Evolutionary conservation across 2,888 invertebrate genomes (phyloP), one percentile per base, ranked within the genome.

Genomic region (Schrankia costaestrigalis): DNA sequence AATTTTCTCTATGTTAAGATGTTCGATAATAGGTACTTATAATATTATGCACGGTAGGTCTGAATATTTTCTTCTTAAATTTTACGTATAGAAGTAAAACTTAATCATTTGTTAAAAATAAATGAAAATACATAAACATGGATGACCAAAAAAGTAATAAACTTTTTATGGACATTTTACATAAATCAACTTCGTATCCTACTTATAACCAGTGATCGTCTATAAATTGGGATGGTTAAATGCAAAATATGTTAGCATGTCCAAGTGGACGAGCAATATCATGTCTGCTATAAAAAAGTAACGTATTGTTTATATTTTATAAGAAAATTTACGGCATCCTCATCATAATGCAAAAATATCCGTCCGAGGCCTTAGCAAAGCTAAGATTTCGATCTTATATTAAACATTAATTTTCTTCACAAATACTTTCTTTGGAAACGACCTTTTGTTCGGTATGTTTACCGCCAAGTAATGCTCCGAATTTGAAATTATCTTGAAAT

Each of bases 401-500:
- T 55, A 60, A 57, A 54, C 58, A 65, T 63, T 64, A 64, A 62
- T 64, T 66, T 66, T 62, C 56, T 57, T 57, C 41, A 50, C 54
- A 62, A 66, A 64, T 65, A 62, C 56, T 65, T 64, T 56, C 46
- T 49, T 42, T 25, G 24, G 41, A 38, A 46, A 41, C 52, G 46
- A 48, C 58, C 56, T 63, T 63, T 63, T 58, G 57, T 65, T 56
- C 51, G 51, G 45, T 48, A 46, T 60, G 48, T 60, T 61, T 63
- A 56, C 62, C 48, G 43, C 45, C 45, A 48, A 45, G 46, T 50
- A 40, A 52, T 41, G 52, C 38, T 26, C 41, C 44, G 41, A 57
- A 59, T 60, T 56, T 56, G 37, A 54, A 58, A 65, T 63, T 60
- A 63, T 63, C 63, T 56, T 17, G n/a, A 40, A 44, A 42, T 50